Percentiles rank a stretch among this genome's conserved stretches.
These are phyloP conservation scores for Venturia canescens DNA, from an alignment of 1,140 invertebrate species.

Conservation along the genomic window DNA sequence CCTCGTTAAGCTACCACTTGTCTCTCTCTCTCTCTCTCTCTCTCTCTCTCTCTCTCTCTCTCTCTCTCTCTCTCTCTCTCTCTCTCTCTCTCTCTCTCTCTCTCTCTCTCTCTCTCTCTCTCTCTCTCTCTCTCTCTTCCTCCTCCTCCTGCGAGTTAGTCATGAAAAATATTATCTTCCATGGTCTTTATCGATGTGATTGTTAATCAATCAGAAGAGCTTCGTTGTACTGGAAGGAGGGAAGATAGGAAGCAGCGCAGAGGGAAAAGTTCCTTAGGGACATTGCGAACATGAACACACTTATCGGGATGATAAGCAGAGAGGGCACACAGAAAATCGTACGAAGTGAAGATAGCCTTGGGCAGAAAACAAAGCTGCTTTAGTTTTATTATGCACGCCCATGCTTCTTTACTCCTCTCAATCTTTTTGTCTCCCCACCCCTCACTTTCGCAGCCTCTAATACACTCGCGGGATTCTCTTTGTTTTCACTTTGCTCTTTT, in stretches of 20 bases:
- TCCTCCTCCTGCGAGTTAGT: neutral
- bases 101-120: too few relatives aligned
- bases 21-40: too few relatives aligned
- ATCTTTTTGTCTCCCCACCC: slow-evolving; percentile 43
- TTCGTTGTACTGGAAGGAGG: too few relatives aligned
- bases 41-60: too few relatives aligned
- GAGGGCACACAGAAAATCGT: neutral
- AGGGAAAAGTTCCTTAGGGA: too few relatives aligned
- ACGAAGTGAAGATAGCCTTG: slow-evolving; percentile 5
- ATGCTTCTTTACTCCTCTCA: slow-evolving; percentile 44
- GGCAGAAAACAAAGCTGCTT: slow-evolving; percentile 49
- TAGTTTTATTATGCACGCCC: slow-evolving; percentile 59
- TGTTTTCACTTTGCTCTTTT: slow-evolving; percentile 21
- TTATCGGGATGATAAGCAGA: neutral
- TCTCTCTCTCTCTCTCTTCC: too few relatives aligned
- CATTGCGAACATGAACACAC: neutral
- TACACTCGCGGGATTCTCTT: slow-evolving; percentile 30
- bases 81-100: too few relatives aligned
- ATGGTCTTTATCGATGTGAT: too few relatives aligned
- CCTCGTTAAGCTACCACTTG: slow-evolving; percentile 29
- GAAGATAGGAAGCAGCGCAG: too few relatives aligned
- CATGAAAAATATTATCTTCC: neutral
- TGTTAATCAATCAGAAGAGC: too few relatives aligned
- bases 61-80: too few relatives aligned
- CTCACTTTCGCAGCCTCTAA: slow-evolving; percentile 21